Conservation (phyloP, 2,797 vertebrate species). For the Coilia nasus region DNA sequence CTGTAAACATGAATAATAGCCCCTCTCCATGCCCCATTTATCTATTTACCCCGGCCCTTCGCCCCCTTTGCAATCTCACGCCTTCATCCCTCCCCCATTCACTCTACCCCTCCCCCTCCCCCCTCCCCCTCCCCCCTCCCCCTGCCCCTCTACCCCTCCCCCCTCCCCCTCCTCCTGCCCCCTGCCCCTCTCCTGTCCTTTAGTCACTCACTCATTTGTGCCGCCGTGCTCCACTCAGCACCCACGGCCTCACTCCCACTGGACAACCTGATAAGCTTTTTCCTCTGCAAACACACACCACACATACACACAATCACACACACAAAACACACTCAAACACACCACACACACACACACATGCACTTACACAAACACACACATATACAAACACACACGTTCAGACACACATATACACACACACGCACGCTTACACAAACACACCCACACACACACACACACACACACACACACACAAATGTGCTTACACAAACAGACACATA, state of each 20-base stretch:
- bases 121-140: not conserved
- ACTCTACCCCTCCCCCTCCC: not conserved
- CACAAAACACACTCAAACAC: too few species aligned
- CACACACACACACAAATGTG: not conserved
- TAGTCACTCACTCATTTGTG: not conserved
- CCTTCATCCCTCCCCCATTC: not conserved
- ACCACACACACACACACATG: too few species aligned
- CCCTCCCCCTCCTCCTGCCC: not conserved
- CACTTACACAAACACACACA: too few species aligned
- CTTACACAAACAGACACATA: not conserved
- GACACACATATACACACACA: too few species aligned
- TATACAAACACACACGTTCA: too few species aligned
- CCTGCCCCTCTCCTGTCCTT: not conserved
- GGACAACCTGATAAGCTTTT: not conserved
- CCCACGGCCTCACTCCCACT: not conserved
- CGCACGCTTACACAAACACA: too few species aligned
- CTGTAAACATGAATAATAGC: slow-evolving; percentile 54
- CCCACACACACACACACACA: too few species aligned
- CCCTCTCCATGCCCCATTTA: slow-evolving; percentile 45
- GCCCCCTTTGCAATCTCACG: slow-evolving; percentile 28
- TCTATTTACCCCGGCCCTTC: slow-evolving; percentile 38
- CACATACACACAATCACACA: too few species aligned
- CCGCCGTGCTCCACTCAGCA: not conserved
- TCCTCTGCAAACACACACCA: not conserved
- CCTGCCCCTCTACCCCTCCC: not conserved